Base-by-base conservation (phyloP, 2,888 invertebrate species). In the Sepioteuthis lessoniana region DNA sequence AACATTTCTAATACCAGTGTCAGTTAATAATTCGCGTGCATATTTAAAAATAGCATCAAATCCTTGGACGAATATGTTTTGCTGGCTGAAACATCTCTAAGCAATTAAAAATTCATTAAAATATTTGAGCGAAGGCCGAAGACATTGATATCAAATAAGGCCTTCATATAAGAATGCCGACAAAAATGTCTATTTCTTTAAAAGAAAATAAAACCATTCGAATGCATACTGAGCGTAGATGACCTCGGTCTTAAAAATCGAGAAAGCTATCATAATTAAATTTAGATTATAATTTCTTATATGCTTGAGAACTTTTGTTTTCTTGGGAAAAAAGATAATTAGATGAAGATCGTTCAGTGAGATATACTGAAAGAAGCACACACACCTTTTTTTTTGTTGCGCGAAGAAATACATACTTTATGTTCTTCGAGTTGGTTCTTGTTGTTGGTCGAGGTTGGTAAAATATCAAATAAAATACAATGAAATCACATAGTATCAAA, bases 1-100 rank as follows among this genome's bases (percentile, higher is more conserved):
- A 76, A 76, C 76, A n/a, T 76, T 76, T 76, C 76, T 76, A n/a
- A 76, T 76, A 76, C 76, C 76, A 76, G n/a, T 76, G 76, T 76
- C n/a, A 76, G 76, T n/a, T 76, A 13, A 76, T n/a, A n/a, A 76
- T 76, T 76, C n/a, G 10, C n/a, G 19, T 76, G n/a, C 76, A 76
- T n/a, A 10, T 76, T n/a, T 76, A 76, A 76, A 76, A 76, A 76
- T 76, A 76, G 76, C 76, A 76, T 76, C 76, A 16, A 76, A 76
- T n/a, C 76, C 76, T 76, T 35, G 13, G 76, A 76, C n/a, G 76
- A 76, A 4, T 76, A n/a, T 76, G 76, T n/a, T 16, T 21, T 76
- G 76, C n/a, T n/a, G 16, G 76, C 76, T 76, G 76, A 76, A 76
- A 76, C n/a, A 76, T 76, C 76, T 76, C 76, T 35, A 76, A 13